These are phyloP conservation scores for Drosophila neonasuta DNA, from an alignment of 2,888 invertebrate species.

Conservation along the genomic window DNA sequence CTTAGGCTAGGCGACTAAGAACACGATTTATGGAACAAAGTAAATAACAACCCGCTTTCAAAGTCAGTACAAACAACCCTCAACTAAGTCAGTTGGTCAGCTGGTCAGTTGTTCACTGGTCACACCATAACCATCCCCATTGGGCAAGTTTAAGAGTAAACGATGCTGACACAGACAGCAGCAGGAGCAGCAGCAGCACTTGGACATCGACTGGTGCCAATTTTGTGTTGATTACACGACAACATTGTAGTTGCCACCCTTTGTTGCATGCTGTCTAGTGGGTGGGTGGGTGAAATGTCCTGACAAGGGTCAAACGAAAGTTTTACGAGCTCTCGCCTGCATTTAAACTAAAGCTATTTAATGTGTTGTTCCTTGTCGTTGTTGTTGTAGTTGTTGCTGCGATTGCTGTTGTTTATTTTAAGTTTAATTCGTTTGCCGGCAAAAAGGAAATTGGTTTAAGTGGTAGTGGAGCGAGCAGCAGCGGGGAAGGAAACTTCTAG, in stretches of 20 bases:
- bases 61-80: conserved; percentile 55
- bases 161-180: conserved; percentile 64
- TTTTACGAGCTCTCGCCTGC: conserved; percentile 53
- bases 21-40: conserved; percentile 58
- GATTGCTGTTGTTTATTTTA: conserved; percentile 60
- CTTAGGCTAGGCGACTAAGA: conserved; percentile 50
- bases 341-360: conserved; percentile 63
- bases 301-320: conserved; percentile 74
- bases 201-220: conserved; percentile 65
- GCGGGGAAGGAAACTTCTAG: conserved; percentile 2
- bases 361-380: conserved; percentile 31
- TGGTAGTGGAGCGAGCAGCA: conserved; percentile 20
- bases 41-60: conserved; percentile 20
- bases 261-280: conserved; percentile 6
- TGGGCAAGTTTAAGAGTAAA: conserved; percentile 55
- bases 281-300: conserved; percentile 15
- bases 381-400: neutral
- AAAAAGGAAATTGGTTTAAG: conserved; percentile 63
- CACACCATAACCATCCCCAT: conserved; percentile 19
- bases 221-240: conserved; percentile 69
- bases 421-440: conserved; percentile 67
- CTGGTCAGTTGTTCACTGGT: conserved; percentile 24
- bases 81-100: conserved; percentile 62
- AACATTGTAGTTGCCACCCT: conserved; percentile 35
- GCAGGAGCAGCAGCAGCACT: conserved; percentile 9